A percentile compares a stretch with the other conserved stretches of the same genome.
Conservation (phyloP, 2,888 invertebrate genomes). For the Julus scandinavius region DNA sequence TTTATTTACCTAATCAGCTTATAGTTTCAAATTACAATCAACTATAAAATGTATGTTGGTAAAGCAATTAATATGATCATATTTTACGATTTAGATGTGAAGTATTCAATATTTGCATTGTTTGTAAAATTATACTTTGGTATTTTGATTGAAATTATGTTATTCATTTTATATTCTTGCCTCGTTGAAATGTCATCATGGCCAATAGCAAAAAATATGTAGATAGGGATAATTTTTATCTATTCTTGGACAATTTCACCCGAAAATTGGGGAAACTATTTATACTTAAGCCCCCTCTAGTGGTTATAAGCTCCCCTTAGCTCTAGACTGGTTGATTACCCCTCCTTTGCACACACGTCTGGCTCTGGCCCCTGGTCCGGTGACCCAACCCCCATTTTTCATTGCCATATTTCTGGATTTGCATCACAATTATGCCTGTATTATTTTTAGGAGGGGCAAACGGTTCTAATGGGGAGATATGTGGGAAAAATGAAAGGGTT, state of each 20-base stretch:
- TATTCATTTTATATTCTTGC: no score
- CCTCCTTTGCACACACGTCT: conserved; percentile 39
- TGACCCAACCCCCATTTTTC: conserved; percentile 42
- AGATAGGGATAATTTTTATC: neutral
- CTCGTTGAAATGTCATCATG: no score
- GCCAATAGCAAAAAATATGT: no score
- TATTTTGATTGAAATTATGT: no score
- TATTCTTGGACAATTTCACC: neutral
- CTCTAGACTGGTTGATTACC: neutral
- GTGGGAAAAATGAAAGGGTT: conserved; percentile 42
- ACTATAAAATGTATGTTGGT: no score
- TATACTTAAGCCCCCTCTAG: neutral
- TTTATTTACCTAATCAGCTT: no score
- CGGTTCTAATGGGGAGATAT: conserved; percentile 40
- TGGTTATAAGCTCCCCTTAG: neutral
- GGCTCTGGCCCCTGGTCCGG: conserved; percentile 27
- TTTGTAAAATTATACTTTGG: no score
- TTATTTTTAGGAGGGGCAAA: conserved; percentile 42
- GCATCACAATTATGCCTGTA: conserved; percentile 32
- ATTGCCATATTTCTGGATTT: conserved; percentile 39
- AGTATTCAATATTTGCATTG: no score
- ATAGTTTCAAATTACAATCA: no score
- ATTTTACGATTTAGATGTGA: no score
- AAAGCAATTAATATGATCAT: no score
- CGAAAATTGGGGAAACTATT: neutral